phyloP scores from a whole-genome alignment of 2,888 invertebrate species.

The Erebia aethiops region DNA sequence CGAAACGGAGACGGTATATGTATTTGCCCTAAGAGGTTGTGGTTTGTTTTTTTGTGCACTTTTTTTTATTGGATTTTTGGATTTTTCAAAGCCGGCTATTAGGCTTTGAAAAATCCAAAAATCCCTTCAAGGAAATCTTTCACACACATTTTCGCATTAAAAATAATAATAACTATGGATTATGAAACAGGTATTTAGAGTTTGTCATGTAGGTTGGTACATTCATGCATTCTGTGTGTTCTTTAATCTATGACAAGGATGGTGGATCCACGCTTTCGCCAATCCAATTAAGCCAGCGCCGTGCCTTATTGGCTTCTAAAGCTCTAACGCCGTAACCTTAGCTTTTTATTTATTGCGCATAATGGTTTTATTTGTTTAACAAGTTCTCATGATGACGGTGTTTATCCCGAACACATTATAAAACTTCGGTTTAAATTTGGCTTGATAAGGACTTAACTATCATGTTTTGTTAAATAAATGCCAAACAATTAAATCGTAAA shows the following conservation, averaged over 20 bases:
- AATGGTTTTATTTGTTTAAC: constrained; percentile 47
- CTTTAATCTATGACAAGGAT: constrained; percentile 44
- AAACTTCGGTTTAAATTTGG: constrained; percentile 5
- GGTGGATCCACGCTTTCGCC: constrained; percentile 52
- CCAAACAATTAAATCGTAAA: too few relatives aligned
- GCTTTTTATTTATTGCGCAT: constrained; percentile 47
- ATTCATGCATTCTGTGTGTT: neutral
- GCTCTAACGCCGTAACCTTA: constrained; percentile 33
- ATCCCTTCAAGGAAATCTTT: too few relatives aligned
- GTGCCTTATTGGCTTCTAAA: constrained; percentile 65
- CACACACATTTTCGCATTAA: too few relatives aligned
- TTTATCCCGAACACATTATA: constrained; percentile 23
- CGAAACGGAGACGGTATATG: too few relatives aligned
- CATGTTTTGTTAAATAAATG: too few relatives aligned
- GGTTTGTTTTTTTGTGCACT: too few relatives aligned
- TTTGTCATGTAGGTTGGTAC: too few relatives aligned
- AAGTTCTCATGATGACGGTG: constrained; percentile 18
- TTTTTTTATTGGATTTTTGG: too few relatives aligned
- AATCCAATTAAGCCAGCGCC: constrained; percentile 62
- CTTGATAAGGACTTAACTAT: too few relatives aligned
- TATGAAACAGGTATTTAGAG: neutral
- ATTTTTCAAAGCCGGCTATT: too few relatives aligned
- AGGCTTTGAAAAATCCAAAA: too few relatives aligned
- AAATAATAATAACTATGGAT: neutral
- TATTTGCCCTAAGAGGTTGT: too few relatives aligned